Evolutionary conservation across 2,797 vertebrate species (phyloP).

Genomic region (Brachyrhaphis roseni): DNA sequence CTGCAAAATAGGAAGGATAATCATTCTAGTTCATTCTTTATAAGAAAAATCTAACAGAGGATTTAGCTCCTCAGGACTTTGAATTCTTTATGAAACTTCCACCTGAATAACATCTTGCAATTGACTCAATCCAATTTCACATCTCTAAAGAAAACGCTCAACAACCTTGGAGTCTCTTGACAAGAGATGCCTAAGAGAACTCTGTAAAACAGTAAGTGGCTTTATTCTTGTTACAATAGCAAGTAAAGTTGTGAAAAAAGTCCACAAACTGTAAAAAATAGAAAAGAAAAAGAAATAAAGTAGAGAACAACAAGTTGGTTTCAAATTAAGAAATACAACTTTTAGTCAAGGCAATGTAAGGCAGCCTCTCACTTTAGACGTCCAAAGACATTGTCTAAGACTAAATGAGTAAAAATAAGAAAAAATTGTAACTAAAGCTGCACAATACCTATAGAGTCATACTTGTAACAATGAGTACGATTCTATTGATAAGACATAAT

Average conservation of each 20-base stretch:
- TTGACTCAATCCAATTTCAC: background rate
- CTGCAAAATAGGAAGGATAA: background rate
- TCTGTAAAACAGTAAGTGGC: background rate
- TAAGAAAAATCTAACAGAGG: background rate
- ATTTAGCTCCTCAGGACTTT: background rate
- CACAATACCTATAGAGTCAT: background rate
- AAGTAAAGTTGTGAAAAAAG: background rate
- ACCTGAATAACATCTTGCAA: background rate
- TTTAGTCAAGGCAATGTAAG: background rate
- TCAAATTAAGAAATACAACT: background rate
- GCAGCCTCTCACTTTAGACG: background rate
- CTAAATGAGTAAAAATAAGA: background rate
- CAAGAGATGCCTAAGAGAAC: background rate
- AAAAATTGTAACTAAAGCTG: background rate
- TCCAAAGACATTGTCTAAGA: background rate
- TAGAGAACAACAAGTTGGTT: background rate
- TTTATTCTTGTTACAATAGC: background rate
- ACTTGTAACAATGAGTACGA: no score
- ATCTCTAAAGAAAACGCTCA: background rate
- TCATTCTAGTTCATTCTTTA: background rate
- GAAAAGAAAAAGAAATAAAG: background rate
- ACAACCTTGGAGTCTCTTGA: background rate
- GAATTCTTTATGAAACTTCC: background rate
- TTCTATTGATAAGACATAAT: no score
- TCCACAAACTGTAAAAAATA: background rate